Base-by-base conservation (phyloP, 2,888 invertebrate species). In the Tholera decimalis region DNA sequence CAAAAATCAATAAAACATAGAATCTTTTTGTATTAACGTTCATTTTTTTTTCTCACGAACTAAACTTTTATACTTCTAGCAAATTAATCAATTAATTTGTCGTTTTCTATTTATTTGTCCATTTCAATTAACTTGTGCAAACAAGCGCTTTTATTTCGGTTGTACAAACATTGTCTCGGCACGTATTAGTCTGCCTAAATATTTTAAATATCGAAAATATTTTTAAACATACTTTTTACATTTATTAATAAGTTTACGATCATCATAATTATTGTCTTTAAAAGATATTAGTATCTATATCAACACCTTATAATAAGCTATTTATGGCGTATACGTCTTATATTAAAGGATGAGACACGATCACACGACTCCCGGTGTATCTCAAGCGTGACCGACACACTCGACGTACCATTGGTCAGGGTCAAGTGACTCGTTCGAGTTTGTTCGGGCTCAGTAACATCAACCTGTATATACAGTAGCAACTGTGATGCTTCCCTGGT, bases 341-440 rank as follows among this genome's bases (percentile, higher is more conserved):
- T 28, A 46, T 64, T 24, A 41, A 73, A 73, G 35, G 73, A 73
- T 68, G 68, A 53, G 51, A 41, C 51, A 26, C n/a, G 24, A 67
- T 70, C 30, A 50, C 43, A 59, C 26, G 37, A 37, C 44, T 56
- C 49, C 43, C 39, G 28, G 9, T 28, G 30, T 57, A 33, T 49
- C 41, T 57, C 75, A 68, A 49, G 69, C 75, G 18, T 75, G 57
- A 75, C 70, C 37, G 69, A 71, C 69, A 67, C 70, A 75, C 70
- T 75, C 22, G 30, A 57, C 18, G 57, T 15, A 37, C 46, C 53
- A 13, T 22, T n/a, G 53, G 33, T 53, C 70, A 75, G 30, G 70
- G 57, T 67, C 47, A 49, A 47, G 41, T 22, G 24, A 24, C 41
- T 8, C 35, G 26, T 55, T 66, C 66, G 41, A 56, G 39, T 35